Evolutionary conservation across 2,797 vertebrate genomes (phyloP), one percentile per base, ranked within the genome.

Genomic region (Steatocranus sp.): DNA sequence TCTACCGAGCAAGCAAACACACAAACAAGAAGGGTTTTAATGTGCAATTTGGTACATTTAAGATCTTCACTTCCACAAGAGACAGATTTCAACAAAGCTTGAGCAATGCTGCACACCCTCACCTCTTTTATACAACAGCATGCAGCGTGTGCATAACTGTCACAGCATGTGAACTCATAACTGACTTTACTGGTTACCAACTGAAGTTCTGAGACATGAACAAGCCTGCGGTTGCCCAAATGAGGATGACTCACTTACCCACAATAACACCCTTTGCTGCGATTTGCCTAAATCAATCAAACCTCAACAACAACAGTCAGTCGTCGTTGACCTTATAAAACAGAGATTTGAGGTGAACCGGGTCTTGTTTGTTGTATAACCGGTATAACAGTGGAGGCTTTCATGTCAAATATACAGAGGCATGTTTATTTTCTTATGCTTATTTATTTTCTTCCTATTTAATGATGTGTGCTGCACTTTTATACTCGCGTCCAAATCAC

Each of bases 171-270:
- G 80, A 41, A 25, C 50, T 48, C 80, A 61, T 73, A 90, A 92
- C 89, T 85, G 89, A 91, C 83, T 89, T 80, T 87, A 86, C 89
- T 82, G 86, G 90, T 92, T 89, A 56, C 86, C 85, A 86, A 91
- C 89, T 80, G 90, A 90, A 86, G 74, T 79, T 91, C 34, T 74
- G 61, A 86, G 86, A 85, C 93, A 86, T 90, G 89, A 91, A 81
- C 82, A 53, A 88, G 78, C 91, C 82, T 94, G 92, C n/a, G 73
- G 87, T 79, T 79, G 76, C 4, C 7, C 10, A 66, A 85, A 50
- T 73, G 23, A 75, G 43, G 41, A 66, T 92, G 91, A 93, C 78
- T 93, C 92, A 94, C 76, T 46, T 8, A 4, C 43, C 75, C 84
- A 78, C 87, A 90, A 93, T 90, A 90, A 91, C 89, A 89, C 68